A percentile compares a stretch with the other conserved stretches of the same genome.
Conservation (phyloP, 2,113 vertebrate species). For the Myrmecophaga tridactyla region DNA sequence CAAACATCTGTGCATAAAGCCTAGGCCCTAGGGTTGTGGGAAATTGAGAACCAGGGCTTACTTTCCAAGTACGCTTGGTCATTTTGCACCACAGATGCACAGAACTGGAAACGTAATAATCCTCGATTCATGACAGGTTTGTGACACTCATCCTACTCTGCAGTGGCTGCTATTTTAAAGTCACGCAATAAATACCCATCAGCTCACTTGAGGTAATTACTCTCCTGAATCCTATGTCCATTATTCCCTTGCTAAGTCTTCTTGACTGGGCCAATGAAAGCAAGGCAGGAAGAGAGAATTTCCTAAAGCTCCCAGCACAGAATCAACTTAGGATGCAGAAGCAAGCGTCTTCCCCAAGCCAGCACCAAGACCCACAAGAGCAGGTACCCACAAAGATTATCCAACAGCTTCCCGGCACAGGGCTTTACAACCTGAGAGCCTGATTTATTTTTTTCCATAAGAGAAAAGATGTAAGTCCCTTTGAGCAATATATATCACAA, state of each 20-base stretch:
- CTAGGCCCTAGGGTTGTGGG: neutral
- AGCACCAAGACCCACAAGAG: neutral
- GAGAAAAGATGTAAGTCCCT: conserved; percentile 71
- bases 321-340: neutral
- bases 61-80: neutral
- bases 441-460: conserved; percentile 73
- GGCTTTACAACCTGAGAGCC: conserved; percentile 1
- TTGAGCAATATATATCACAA: conserved; percentile 73
- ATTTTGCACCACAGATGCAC: neutral
- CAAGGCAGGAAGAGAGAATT: neutral
- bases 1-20: neutral
- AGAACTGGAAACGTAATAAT: neutral
- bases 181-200: neutral
- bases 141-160: neutral
- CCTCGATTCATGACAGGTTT: neutral
- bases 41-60: neutral
- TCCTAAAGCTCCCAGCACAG: neutral
- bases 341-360: neutral
- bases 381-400: neutral
- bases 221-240: neutral
- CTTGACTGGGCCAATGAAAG: neutral
- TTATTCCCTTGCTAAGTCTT: neutral
- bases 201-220: neutral
- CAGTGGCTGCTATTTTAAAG: neutral
- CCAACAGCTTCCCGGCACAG: neutral